Percentiles rank a stretch among this genome's conserved stretches.
phyloP scores from a whole-genome alignment of 2,113 vertebrate species.

The Pteropus alecto region DNA sequence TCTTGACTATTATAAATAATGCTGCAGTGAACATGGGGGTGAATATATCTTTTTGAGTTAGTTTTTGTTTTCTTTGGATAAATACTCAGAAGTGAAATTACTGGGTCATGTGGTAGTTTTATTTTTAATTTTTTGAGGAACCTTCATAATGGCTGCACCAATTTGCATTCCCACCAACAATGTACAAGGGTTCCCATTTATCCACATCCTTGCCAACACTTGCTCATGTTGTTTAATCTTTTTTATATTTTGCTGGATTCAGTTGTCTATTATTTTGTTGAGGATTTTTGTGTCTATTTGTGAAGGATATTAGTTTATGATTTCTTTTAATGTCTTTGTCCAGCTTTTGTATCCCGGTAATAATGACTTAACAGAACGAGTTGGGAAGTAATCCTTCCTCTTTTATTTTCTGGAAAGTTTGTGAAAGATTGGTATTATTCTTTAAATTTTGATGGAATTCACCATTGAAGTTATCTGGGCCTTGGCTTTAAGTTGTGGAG shows the following conservation, averaged over 20 bases:
- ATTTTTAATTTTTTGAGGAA: neutral
- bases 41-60: too few relatives aligned
- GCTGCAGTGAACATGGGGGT: too few relatives aligned
- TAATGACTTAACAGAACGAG: neutral
- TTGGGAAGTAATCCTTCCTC: neutral
- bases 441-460: slow-evolving; percentile 18
- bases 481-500: neutral
- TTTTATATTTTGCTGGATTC: neutral
- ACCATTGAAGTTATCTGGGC: neutral
- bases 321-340: neutral
- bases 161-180: neutral
- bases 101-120: neutral
- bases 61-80: neutral
- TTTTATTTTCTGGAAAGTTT: neutral
- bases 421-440: neutral
- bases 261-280: neutral
- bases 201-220: neutral
- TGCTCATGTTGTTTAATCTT: neutral
- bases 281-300: neutral
- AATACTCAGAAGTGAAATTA: neutral
- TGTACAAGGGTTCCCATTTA: neutral
- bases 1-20: too few relatives aligned
- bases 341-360: neutral
- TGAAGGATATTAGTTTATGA: neutral
- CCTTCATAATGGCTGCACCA: neutral